Conservation (phyloP, 1,140 invertebrate species). For the Plectus sambesii region DNA sequence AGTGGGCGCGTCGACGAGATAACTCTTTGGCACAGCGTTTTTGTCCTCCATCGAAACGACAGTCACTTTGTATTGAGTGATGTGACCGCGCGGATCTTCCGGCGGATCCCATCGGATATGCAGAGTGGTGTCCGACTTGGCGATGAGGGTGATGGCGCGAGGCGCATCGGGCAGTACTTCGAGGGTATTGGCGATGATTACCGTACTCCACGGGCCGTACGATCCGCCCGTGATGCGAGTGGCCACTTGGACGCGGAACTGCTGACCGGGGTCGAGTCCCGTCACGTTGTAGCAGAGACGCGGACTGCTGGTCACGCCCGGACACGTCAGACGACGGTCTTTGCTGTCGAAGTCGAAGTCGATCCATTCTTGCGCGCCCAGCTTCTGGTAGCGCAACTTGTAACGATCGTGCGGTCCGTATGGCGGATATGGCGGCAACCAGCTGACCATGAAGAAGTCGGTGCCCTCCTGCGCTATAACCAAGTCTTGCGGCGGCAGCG, state of each 20-base stretch:
- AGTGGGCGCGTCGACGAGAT: conserved; percentile 42
- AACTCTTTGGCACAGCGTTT: conserved; percentile 29
- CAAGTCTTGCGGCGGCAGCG: conserved; percentile 43
- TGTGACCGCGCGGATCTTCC: conserved; percentile 31
- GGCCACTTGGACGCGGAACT: conserved; percentile 43
- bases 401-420: conserved; percentile 45
- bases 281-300: conserved; percentile 45
- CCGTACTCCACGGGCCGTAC: conserved; percentile 39
- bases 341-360: conserved; percentile 31
- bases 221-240: conserved; percentile 41
- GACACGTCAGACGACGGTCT: conserved; percentile 39
- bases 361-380: conserved; percentile 34
- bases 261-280: conserved; percentile 38
- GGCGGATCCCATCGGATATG: conserved; percentile 44
- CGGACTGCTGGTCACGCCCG: conserved; percentile 28
- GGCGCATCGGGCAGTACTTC: conserved; percentile 45
- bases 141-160: conserved; percentile 40
- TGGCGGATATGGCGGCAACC: conserved; percentile 39
- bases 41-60: conserved; percentile 27
- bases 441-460: conserved; percentile 39
- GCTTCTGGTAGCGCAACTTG: conserved; percentile 41
- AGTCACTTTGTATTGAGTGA: conserved; percentile 41
- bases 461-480: conserved; percentile 45
- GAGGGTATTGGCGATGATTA: conserved; percentile 43
- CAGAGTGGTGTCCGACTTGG: conserved; percentile 45